Percentiles rank a stretch among this genome's conserved stretches.
phyloP scores from a whole-genome alignment of 2,888 invertebrate species.

The Euphydryas editha region DNA sequence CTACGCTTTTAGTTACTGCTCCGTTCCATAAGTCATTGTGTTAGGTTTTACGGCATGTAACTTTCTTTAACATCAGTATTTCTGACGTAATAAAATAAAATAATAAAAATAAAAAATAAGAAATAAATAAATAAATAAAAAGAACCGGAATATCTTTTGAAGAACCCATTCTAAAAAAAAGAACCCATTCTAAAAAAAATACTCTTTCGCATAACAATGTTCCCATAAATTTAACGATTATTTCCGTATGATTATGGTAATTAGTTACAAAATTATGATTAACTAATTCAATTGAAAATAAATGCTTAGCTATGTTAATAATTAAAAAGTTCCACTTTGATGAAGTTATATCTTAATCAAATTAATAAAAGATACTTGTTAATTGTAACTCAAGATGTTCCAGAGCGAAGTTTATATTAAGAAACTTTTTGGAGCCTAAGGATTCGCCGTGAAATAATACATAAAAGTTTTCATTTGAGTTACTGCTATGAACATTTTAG shows the following conservation, averaged over 20 bases:
- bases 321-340: conserved; percentile 16
- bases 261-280: background rate
- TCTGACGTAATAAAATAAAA: no score
- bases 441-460: conserved; percentile 28
- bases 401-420: conserved; percentile 34
- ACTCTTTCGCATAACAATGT: no score
- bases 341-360: conserved; percentile 24
- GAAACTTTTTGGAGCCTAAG: conserved; percentile 26
- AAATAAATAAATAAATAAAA: no score
- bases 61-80: no score
- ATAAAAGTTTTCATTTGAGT: conserved; percentile 18
- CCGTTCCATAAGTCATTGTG: no score
- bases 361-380: conserved; percentile 28
- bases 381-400: conserved; percentile 39
- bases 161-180: background rate
- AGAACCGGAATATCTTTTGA: background rate
- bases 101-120: no score
- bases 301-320: background rate
- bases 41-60: no score
- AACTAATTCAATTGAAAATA: background rate
- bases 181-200: no score
- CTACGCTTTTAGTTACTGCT: no score
- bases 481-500: background rate
- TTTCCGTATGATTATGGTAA: background rate
- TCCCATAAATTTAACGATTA: no score